phyloP scores from a whole-genome alignment of 2,113 vertebrate genomes.

The Ciconia stormi region DNA sequence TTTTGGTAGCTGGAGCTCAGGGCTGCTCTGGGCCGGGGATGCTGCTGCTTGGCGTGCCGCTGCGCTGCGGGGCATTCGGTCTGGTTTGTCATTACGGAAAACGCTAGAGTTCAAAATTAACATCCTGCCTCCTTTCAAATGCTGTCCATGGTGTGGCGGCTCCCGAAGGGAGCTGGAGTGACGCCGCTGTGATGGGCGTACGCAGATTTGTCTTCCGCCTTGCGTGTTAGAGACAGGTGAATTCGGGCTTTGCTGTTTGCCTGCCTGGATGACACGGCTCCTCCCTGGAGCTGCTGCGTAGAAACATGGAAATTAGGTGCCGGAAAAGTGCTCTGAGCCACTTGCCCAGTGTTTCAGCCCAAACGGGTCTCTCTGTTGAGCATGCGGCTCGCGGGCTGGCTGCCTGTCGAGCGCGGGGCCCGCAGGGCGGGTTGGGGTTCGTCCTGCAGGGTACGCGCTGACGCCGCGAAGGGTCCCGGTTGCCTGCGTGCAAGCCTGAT shows the following conservation, averaged over 20 bases:
- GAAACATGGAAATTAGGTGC: not conserved
- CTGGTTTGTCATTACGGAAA: not conserved
- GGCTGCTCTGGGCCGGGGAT: not conserved
- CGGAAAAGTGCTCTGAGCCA: not conserved
- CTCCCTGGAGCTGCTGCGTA: not conserved
- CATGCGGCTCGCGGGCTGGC: too few species aligned
- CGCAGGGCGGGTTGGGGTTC: not conserved
- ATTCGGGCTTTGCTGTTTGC: not conserved
- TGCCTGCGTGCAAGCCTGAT: not conserved
- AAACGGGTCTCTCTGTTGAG: not conserved
- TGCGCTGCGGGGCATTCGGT: rapidly evolving
- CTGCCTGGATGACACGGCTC: not conserved
- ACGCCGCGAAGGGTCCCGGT: too few species aligned
- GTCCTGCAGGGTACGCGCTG: not conserved
- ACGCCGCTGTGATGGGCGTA: not conserved
- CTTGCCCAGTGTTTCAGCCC: not conserved
- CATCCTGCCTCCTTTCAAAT: too few species aligned
- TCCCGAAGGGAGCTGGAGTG: rapidly evolving
- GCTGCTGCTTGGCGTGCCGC: not conserved
- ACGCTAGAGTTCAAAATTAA: not conserved
- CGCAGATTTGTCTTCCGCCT: too few species aligned
- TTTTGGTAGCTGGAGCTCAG: not conserved
- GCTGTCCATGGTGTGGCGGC: not conserved
- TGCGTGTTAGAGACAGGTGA: rapidly evolving
- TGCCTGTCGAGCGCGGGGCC: not conserved